Conservation (phyloP, 2,113 vertebrate genomes). For the Colinus virginianus region DNA sequence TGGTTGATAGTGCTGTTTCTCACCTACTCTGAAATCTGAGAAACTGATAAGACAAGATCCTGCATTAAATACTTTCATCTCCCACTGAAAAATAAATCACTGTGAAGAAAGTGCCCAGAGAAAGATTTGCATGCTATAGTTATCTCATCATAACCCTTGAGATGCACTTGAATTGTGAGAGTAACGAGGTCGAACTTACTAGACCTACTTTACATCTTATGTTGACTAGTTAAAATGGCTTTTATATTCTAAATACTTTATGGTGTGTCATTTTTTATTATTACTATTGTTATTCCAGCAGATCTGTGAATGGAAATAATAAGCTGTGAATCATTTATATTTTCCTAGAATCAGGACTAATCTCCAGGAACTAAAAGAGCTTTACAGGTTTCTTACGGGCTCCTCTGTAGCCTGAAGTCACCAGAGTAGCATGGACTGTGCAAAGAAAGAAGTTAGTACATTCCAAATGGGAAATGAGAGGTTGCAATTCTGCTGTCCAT, state of each 20-base stretch:
- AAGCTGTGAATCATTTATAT: background rate
- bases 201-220: background rate
- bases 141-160: background rate
- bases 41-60: background rate
- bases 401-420: background rate
- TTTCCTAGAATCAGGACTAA: background rate
- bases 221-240: background rate
- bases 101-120: background rate
- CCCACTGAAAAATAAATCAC: background rate
- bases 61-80: background rate
- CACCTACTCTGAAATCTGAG: background rate
- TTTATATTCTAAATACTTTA: background rate
- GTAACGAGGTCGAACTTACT: background rate
- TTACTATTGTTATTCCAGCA: background rate
- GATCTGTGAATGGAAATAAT: background rate
- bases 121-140: background rate
- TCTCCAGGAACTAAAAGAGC: background rate
- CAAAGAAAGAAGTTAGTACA: background rate
- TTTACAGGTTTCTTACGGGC: background rate
- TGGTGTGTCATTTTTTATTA: rapidly evolving
- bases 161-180: background rate
- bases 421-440: background rate
- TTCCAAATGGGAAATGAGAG: background rate
- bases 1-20: background rate
- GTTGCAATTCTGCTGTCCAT: background rate